Percentiles rank a stretch among this genome's conserved stretches.
Evolutionary conservation across 2,113 vertebrate genomes (phyloP).

Genomic region (Lipotes vexillifer): DNA sequence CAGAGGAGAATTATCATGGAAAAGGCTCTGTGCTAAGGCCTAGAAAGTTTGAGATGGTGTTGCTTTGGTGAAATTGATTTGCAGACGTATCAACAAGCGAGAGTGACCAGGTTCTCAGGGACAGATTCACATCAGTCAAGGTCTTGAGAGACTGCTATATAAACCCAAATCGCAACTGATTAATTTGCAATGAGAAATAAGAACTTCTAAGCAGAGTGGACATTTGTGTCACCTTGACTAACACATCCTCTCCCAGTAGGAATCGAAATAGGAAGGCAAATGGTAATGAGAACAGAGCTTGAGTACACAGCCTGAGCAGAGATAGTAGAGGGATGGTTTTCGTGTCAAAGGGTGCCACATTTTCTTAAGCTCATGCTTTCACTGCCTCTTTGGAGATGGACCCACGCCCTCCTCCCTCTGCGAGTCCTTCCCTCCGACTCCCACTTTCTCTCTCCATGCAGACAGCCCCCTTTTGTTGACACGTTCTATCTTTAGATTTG

Average conservation of each 20-base stretch:
- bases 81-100: neutral
- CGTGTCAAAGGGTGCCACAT: neutral
- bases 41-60: neutral
- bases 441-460: neutral
- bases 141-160: neutral
- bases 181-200: constrained; percentile 16
- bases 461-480: neutral
- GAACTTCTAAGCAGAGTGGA: constrained; percentile 25
- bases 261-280: constrained; percentile 24
- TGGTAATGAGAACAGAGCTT: neutral
- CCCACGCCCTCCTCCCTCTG: neutral
- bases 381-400: neutral
- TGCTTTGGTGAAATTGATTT: neutral
- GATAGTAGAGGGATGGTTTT: neutral
- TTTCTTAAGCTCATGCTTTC: constrained; percentile 11
- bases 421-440: neutral
- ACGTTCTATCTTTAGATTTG: constrained; percentile 62
- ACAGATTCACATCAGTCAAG: neutral
- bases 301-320: neutral
- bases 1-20: neutral
- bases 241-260: neutral
- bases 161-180: constrained; percentile 7
- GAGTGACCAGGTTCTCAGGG: neutral
- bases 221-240: constrained; percentile 21
- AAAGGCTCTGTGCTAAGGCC: neutral